phyloP scores from a whole-genome alignment of 1,140 invertebrate species.

The Notospermus geniculatus region DNA sequence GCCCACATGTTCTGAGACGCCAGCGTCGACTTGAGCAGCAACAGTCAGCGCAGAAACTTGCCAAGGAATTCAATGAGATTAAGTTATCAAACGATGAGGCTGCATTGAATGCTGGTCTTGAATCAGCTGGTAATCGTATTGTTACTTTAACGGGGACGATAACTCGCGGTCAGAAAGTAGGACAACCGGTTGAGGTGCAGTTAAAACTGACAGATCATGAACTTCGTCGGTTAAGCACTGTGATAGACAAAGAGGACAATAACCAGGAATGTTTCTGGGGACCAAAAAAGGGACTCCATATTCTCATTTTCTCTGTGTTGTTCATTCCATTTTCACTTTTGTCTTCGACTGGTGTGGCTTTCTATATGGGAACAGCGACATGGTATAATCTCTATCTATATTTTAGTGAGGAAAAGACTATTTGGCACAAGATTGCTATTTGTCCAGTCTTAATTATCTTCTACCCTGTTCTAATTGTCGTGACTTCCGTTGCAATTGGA shows the following conservation, averaged over 20 bases:
- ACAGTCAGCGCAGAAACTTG: too few relatives aligned
- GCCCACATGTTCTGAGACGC: too few relatives aligned
- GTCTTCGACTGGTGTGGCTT: conserved; percentile 67
- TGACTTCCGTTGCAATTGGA: conserved; percentile 66
- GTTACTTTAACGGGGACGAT: conserved; percentile 66
- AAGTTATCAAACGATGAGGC: too few relatives aligned
- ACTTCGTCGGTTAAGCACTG: conserved; percentile 66
- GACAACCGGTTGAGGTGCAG: conserved; percentile 70
- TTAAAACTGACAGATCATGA: conserved; percentile 64
- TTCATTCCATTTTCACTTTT: conserved; percentile 67
- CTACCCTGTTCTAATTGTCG: conserved; percentile 70
- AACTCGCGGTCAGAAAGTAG: conserved; percentile 70
- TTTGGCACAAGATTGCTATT: conserved; percentile 58
- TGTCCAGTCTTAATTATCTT: conserved; percentile 69
- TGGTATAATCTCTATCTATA: conserved; percentile 76
- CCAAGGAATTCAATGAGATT: too few relatives aligned
- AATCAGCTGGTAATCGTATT: not conserved
- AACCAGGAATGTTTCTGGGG: conserved; percentile 60
- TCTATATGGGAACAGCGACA: conserved; percentile 73
- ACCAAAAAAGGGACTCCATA: conserved; percentile 65
- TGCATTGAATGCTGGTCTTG: conserved; percentile 1
- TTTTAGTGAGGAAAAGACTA: conserved; percentile 67
- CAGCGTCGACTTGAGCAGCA: too few relatives aligned
- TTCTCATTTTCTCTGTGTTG: conserved; percentile 66
- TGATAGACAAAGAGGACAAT: conserved; percentile 63